Base-by-base conservation (phyloP, 2,888 invertebrate genomes). In the Pollenia labialis region DNA sequence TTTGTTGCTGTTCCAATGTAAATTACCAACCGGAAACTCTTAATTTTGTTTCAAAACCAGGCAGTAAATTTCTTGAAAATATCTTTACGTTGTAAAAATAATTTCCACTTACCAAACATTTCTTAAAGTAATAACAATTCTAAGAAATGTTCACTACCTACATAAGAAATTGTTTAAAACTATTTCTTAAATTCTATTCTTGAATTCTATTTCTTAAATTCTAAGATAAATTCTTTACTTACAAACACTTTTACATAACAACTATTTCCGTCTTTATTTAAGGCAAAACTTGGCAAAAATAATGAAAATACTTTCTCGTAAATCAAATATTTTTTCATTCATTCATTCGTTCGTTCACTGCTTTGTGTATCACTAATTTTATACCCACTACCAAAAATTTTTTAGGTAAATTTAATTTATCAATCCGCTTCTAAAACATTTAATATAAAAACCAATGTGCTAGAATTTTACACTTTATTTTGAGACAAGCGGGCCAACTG, bases 261-360 rank as follows among this genome's bases (percentile, higher is more conserved):
- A 18, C 54, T 14, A 58, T 58, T 58, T 12, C 32, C 23, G 12
- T 58, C 58, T 58, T 58, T 40, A 58, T 58, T 58, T 58, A 40
- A 40, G n/a, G 23, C 18, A 56, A 23, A 6, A 10, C 50, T 50
- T 50, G 50, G n/a, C 4, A 56, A 56, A 58, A 32, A 32, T 58
- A 40, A 58, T 58, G 32, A 40, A 58, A 40, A 58, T 40, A 58
- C 12, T 14, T 40, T 32, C 58, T 40, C 14, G 12, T 58, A 23
- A 23, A 23, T 23, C 1, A 23, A 23, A 23, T 23, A 32, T 32
- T 52, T 14, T 32, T 2, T 3, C 12, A 58, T 58, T 23, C 12
- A 58, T 58, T 58, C 32, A 50, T 14, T 6, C 32, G 32, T 32
- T 32, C 32, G 32, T 32, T 32, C 32, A 32, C 32, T 32, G 32